Evolutionary conservation across 35 echinoderm and acorn worm species (phyloP).

Genomic region (Patiria miniata): DNA sequence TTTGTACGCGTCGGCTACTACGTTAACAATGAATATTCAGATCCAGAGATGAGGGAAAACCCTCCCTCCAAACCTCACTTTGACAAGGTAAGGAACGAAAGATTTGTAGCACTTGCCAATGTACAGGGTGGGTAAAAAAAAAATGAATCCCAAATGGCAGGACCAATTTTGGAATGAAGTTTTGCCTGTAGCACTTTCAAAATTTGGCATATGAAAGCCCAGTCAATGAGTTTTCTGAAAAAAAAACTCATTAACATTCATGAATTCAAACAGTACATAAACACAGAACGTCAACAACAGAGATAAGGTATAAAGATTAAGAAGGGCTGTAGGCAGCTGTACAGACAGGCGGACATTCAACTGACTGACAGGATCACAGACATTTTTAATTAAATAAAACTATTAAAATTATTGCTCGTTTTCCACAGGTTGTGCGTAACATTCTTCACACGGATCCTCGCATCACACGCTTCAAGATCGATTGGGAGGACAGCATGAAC

Average conservation of each 20-base stretch:
- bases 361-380: too few species aligned
- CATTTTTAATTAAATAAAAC: too few species aligned
- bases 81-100: slow-evolving; percentile 63
- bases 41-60: slow-evolving; percentile 80
- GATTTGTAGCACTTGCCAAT: too few species aligned
- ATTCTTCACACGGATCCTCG: slow-evolving; percentile 91
- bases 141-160: too few species aligned
- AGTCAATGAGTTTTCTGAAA: too few species aligned
- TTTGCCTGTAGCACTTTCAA: too few species aligned
- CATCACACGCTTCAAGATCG: slow-evolving; percentile 95
- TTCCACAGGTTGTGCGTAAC: slow-evolving; percentile 72
- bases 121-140: too few species aligned
- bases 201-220: too few species aligned
- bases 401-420: too few species aligned
- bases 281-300: not conserved
- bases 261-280: too few species aligned
- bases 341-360: not conserved
- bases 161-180: too few species aligned
- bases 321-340: not conserved
- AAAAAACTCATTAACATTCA: too few species aligned
- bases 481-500: slow-evolving; percentile 76
- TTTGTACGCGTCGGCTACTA: slow-evolving; percentile 97
- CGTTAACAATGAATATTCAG: slow-evolving; percentile 97
- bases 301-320: not conserved
- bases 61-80: slow-evolving; percentile 73